Conservation (phyloP, 2,113 vertebrate species). For the Takifugu flavidus region DNA sequence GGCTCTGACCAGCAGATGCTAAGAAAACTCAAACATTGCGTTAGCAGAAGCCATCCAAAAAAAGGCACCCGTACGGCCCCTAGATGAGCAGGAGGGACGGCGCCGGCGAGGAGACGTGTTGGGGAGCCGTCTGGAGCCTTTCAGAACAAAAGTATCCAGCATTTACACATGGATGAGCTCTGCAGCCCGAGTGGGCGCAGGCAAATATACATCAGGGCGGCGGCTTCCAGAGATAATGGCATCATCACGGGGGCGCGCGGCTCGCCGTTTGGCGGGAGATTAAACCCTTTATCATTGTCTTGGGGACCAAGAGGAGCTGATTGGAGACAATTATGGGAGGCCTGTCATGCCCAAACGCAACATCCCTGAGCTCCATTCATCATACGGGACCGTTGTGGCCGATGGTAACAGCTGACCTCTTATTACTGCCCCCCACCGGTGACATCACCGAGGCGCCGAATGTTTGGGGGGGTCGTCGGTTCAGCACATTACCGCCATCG, state of each 20-base stretch:
- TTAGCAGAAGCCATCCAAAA: too few species aligned
- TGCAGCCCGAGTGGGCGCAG: background rate
- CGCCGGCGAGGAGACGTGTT: too few species aligned
- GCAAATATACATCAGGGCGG: slow-evolving; percentile 69
- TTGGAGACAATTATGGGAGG: slow-evolving; percentile 21
- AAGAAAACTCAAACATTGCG: too few species aligned
- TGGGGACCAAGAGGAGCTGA: slow-evolving; percentile 22
- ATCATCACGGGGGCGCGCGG: slow-evolving; percentile 59
- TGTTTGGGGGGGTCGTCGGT: too few species aligned
- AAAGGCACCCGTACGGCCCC: too few species aligned
- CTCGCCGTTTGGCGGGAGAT: slow-evolving; percentile 66
- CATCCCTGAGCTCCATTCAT: background rate
- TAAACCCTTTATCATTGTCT: slow-evolving; percentile 77
- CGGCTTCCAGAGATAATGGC: slow-evolving; percentile 64
- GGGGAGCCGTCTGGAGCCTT: too few species aligned
- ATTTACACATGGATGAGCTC: too few species aligned
- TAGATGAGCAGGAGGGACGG: too few species aligned
- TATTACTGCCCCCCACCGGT: slow-evolving; percentile 53
- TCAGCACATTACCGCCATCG: too few species aligned
- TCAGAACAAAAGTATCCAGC: too few species aligned
- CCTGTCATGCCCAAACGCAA: slow-evolving; percentile 32
- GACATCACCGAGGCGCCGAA: slow-evolving; percentile 39
- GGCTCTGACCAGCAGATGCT: too few species aligned
- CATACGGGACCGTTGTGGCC: too few species aligned
- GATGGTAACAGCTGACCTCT: slow-evolving; percentile 47